A percentile compares a stretch with the other conserved stretches of the same genome.
phyloP scores from a whole-genome alignment of 2,113 vertebrate genomes.

The Lepisosteus oculatus region DNA sequence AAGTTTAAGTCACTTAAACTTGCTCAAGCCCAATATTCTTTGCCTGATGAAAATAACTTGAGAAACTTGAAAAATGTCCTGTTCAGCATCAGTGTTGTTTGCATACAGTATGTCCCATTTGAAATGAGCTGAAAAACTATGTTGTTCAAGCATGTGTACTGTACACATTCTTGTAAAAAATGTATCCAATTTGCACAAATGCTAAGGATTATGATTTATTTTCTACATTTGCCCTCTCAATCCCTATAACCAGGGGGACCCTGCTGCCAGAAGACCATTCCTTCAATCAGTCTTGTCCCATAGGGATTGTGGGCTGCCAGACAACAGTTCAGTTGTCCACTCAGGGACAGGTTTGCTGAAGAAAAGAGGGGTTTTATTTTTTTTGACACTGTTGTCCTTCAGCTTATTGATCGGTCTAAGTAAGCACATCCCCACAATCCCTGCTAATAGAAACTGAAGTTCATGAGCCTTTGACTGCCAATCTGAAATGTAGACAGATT shows the following conservation, averaged over 20 bases:
- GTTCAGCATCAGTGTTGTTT: no score
- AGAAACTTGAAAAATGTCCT: no score
- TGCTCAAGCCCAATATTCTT: not conserved
- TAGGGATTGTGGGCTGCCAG: not conserved
- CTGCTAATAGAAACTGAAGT: constrained; percentile 70
- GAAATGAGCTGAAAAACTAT: no score
- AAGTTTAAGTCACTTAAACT: no score
- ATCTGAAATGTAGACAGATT: constrained; percentile 44
- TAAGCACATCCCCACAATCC: constrained; percentile 49
- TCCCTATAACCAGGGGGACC: no score
- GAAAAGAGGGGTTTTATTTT: constrained; percentile 58
- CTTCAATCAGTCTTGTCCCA: not conserved
- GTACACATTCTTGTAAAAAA: no score
- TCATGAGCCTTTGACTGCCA: constrained; percentile 53
- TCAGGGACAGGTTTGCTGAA: constrained; percentile 24
- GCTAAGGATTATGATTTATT: no score
- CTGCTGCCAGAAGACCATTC: not conserved
- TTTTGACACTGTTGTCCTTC: constrained; percentile 71
- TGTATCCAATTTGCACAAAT: no score
- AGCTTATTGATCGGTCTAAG: constrained; percentile 65
- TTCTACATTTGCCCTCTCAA: no score
- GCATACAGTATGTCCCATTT: no score
- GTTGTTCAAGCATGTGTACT: no score
- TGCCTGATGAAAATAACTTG: not conserved
- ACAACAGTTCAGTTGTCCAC: constrained; percentile 5